Evolutionary conservation across 1,140 invertebrate species (phyloP).

Genomic region (Apis florea): DNA sequence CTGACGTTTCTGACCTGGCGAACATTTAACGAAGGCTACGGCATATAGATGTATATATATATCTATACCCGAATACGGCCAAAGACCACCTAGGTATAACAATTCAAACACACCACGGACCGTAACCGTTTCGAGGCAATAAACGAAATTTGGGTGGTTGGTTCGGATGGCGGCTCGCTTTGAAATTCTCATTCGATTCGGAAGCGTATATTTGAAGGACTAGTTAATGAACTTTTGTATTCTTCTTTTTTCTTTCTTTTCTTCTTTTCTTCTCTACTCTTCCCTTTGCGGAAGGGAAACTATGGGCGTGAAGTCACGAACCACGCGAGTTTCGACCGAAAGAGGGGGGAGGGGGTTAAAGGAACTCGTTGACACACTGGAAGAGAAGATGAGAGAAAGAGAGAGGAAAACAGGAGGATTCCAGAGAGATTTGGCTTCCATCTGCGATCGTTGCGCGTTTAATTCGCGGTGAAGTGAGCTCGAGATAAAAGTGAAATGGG

Average conservation of each 20-base stretch:
- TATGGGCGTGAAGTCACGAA: slow-evolving; percentile 11
- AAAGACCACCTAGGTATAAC: slow-evolving; percentile 18
- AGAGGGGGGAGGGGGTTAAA: slow-evolving; percentile 54
- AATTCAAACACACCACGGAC: not conserved
- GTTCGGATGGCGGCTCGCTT: slow-evolving; percentile 10
- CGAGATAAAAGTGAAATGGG: too few relatives aligned
- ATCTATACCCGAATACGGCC: not conserved
- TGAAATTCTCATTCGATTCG: slow-evolving; percentile 36
- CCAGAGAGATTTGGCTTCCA: not conserved
- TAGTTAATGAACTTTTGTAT: slow-evolving; percentile 45
- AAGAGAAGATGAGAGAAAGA: not conserved
- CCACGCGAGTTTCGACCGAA: slow-evolving; percentile 34
- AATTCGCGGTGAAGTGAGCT: not conserved
- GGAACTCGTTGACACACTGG: slow-evolving; percentile 42
- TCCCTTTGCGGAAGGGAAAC: not conserved
- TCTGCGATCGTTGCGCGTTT: not conserved
- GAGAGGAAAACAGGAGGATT: too few relatives aligned
- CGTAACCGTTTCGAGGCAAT: slow-evolving; percentile 13
- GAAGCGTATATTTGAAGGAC: slow-evolving; percentile 30
- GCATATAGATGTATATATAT: too few relatives aligned
- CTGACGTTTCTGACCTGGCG: too few relatives aligned
- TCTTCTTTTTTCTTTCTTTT: not conserved
- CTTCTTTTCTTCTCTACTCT: too few relatives aligned
- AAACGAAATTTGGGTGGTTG: slow-evolving; percentile 26
- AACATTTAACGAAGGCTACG: too few relatives aligned